Percentiles rank a stretch among this genome's conserved stretches.
phyloP scores from a whole-genome alignment of 2,797 vertebrate genomes.

The Channallabes apus region DNA sequence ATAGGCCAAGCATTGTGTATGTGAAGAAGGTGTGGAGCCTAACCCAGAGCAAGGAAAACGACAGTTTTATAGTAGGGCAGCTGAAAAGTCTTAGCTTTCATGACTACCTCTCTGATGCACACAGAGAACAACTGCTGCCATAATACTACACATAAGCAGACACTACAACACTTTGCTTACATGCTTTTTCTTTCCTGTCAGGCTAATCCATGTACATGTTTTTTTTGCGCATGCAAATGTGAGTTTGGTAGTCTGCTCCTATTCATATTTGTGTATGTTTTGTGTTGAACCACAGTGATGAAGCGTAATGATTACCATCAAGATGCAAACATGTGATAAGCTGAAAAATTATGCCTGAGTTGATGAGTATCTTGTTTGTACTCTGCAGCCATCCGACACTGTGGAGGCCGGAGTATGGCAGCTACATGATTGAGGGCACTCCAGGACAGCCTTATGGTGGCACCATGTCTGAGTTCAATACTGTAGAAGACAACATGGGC shows the following conservation, averaged over 20 bases:
- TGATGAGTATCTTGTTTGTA: background rate
- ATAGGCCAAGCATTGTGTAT: background rate
- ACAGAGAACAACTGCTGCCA: slow-evolving; percentile 18
- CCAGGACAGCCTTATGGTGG: slow-evolving; percentile 96
- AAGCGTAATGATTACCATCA: background rate
- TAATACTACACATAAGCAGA: slow-evolving; percentile 51
- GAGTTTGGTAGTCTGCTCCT: too few species aligned
- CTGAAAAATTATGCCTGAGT: background rate
- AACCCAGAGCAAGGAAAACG: slow-evolving; percentile 60
- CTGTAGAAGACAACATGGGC: slow-evolving; percentile 96
- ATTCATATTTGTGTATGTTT: background rate
- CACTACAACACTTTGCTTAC: slow-evolving; percentile 47
- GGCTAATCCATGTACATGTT: too few species aligned
- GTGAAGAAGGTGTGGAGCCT: slow-evolving; percentile 57
- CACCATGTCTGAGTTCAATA: slow-evolving; percentile 98
- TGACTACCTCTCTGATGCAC: slow-evolving; percentile 72
- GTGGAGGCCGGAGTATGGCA: slow-evolving; percentile 97
- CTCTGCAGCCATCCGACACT: slow-evolving; percentile 90
- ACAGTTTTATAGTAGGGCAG: slow-evolving; percentile 52
- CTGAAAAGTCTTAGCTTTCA: slow-evolving; percentile 66
- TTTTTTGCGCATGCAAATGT: background rate
- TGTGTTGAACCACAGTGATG: background rate
- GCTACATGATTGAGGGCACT: slow-evolving; percentile 98
- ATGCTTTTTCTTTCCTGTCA: background rate
- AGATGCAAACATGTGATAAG: background rate